These are phyloP conservation scores for Agonopterix alstromeriana DNA, from an alignment of 2,888 invertebrate genomes.

Conservation along the genomic window DNA sequence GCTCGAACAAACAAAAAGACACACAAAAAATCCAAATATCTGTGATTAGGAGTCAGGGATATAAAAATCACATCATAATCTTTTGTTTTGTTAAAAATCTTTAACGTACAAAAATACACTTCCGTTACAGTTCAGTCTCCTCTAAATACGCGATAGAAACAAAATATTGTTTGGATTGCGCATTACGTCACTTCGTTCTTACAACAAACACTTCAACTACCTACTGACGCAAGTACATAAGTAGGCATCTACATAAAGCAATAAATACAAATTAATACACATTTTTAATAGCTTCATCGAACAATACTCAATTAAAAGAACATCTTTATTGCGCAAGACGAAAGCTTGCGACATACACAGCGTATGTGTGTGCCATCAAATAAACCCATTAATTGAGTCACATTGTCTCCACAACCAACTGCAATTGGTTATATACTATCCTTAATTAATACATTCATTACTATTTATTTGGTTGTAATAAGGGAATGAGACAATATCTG, in stretches of 20 bases:
- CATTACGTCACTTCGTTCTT: neutral
- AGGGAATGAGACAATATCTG: slow-evolving; percentile 15
- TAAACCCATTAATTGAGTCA: slow-evolving; percentile 20
- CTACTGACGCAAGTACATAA: slow-evolving; percentile 1
- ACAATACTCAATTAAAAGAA: slow-evolving; percentile 25
- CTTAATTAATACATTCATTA: slow-evolving; percentile 1
- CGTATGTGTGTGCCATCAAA: neutral
- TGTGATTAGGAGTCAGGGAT: no score
- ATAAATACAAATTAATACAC: neutral
- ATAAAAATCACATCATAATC: no score
- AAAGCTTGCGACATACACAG: slow-evolving; percentile 4
- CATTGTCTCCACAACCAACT: slow-evolving; percentile 14
- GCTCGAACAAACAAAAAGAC: no score
- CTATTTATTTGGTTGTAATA: slow-evolving; percentile 9
- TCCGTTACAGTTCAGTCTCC: no score
- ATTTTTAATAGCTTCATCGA: slow-evolving; percentile 7
- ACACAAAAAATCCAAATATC: no score
- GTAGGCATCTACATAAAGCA: neutral
- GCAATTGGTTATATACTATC: neutral
- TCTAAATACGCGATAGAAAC: no score
- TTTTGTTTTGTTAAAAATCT: no score
- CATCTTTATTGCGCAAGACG: slow-evolving; percentile 20
- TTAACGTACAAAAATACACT: no score
- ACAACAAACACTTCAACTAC: slow-evolving; percentile 1
- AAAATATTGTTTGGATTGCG: no score